Conservation (phyloP, 30 jellyfish, hydroid and myxozoan genomes). For the Cassiopea andromeda region DNA sequence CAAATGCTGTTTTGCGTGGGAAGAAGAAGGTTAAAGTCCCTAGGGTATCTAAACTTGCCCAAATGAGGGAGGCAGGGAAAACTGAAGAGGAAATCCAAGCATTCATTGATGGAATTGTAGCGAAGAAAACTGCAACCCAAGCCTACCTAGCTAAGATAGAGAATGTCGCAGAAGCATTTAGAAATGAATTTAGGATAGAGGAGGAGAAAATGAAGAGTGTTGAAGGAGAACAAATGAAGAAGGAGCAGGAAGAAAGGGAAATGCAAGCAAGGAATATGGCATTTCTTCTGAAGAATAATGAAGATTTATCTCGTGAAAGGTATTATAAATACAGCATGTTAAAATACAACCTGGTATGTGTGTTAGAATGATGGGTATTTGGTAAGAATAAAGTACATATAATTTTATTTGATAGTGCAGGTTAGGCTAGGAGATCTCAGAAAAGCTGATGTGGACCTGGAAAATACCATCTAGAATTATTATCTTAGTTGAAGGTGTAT, state of each 20-base stretch:
- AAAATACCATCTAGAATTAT: no score
- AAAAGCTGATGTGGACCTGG: no score
- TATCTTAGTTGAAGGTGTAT: no score
- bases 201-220: conserved; percentile 70
- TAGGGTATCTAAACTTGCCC: conserved; percentile 30
- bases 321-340: neutral
- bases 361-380: no score
- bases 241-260: conserved; percentile 71
- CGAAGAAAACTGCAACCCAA: conserved; percentile 39
- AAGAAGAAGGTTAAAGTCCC: conserved; percentile 26
- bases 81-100: conserved; percentile 56
- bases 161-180: conserved; percentile 58
- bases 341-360: no score
- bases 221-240: conserved; percentile 77
- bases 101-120: conserved; percentile 25
- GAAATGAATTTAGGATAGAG: conserved; percentile 50
- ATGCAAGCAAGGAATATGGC: conserved; percentile 59
- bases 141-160: conserved; percentile 73
- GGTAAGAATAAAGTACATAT: no score
- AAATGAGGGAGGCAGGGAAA: conserved; percentile 45
- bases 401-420: no score
- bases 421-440: no score
- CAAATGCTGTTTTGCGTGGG: conserved; percentile 20
- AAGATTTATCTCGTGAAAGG: conserved; percentile 79
- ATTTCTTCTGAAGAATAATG: conserved; percentile 65